Conservation (phyloP, 1,140 invertebrate species). For the Archegozetes longisetosus region DNA sequence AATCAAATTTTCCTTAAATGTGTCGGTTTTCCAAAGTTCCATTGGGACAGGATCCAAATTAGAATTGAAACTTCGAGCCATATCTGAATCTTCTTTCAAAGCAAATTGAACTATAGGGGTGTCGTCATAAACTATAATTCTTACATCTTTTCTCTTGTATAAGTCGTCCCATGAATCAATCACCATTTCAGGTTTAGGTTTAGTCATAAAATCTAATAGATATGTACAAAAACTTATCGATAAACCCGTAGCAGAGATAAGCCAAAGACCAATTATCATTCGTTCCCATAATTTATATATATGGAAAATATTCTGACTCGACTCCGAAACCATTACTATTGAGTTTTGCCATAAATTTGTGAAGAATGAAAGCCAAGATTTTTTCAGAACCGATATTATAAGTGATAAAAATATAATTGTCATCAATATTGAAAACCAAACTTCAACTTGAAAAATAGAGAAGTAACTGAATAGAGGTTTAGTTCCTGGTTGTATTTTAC, state of each 20-base stretch:
- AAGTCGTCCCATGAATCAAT: background rate
- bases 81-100: background rate
- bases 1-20: background rate
- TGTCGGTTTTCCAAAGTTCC: background rate
- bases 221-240: background rate
- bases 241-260: background rate
- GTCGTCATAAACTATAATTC: background rate
- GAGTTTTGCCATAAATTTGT: too few species aligned
- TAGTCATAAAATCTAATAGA: background rate
- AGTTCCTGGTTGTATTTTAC: too few species aligned
- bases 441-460: too few species aligned
- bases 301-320: background rate
- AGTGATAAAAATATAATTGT: too few species aligned
- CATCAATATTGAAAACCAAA: too few species aligned
- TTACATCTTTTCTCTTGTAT: background rate
- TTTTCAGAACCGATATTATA: too few species aligned
- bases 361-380: too few species aligned
- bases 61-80: background rate
- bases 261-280: background rate
- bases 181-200: background rate
- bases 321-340: too few species aligned
- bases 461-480: too few species aligned
- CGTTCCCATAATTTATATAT: background rate
- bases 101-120: background rate
- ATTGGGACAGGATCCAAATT: background rate